Evolutionary conservation across 2,888 invertebrate species (phyloP), one percentile per base, ranked within the genome.

Genomic region (Antitype chi): DNA sequence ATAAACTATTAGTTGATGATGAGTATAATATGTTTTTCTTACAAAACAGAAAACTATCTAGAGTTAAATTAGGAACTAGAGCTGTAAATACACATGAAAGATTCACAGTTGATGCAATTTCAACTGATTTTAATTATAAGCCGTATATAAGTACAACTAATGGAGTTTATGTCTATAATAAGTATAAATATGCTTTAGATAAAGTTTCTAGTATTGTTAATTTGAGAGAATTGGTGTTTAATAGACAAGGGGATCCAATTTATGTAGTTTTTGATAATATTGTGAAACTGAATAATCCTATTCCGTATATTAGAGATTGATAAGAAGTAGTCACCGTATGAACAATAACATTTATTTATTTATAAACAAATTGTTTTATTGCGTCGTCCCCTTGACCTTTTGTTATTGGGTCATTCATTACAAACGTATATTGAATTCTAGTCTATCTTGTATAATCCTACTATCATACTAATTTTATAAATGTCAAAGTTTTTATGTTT

Each of bases 151-250:
- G 92, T 70, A 91, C 95, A 0, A 91, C 88, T 2, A 92, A 92
- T 70, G 96, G 95, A 1, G 74, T 95, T 0, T 96, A 91, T 69
- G 89, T 92, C 0, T 96, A 96, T 66, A 96, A 96, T 88, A 95
- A 95, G 70, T 95, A 94, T 76, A 96, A 96, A 74, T 96, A 91
- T 77, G 94, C 92, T 0, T 89, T 95, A 70, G 96, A 96, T 80
- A 95, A 93, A 84, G 90, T 93, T 13, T 91, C 93, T 3, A 89
- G 92, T 80, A 85, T 96, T 38, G 90, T 69, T 60, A 90, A 94
- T 88, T 80, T 96, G 32, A 94, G 86, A 84, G 93, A 93, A 52
- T 74, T 96, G 1, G 90, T 93, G 0, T 96, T 96, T 90, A 92
- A 91, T 57, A 93, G 87, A 53, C 84, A 86, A 6, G 93, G 94